phyloP scores from a whole-genome alignment of 2,888 invertebrate genomes.

The Clunio marinus region DNA sequence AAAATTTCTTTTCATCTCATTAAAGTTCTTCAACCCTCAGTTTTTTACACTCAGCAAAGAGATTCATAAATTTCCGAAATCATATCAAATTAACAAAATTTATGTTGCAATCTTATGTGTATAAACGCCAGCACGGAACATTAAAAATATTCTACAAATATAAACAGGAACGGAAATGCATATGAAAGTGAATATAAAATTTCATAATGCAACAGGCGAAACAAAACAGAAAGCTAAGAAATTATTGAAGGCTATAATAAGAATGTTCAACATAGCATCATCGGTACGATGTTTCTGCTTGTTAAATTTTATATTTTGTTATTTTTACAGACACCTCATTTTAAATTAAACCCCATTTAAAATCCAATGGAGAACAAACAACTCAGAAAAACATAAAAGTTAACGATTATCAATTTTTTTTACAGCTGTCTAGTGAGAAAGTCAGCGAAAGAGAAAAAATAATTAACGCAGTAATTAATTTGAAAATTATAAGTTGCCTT shows the following conservation, averaged over 20 bases:
- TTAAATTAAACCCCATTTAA: too few relatives aligned
- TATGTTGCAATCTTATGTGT: background rate
- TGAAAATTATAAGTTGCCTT: background rate
- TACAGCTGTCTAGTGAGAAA: background rate
- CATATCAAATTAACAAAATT: slow-evolving; percentile 1
- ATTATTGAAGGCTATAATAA: too few relatives aligned
- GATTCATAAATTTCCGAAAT: background rate
- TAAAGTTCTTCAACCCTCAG: background rate
- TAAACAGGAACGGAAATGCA: slow-evolving; percentile 10
- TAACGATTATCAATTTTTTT: background rate
- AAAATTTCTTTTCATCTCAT: background rate
- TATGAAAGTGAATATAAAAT: slow-evolving; percentile 13
- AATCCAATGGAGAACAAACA: background rate
- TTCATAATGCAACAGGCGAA: background rate
- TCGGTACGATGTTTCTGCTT: too few relatives aligned
- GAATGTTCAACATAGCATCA: too few relatives aligned
- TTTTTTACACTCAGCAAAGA: background rate
- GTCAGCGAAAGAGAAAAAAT: background rate
- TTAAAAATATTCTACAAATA: background rate
- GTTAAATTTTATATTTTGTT: too few relatives aligned
- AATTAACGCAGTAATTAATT: slow-evolving; percentile 14
- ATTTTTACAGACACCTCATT: too few relatives aligned
- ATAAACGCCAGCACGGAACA: slow-evolving; percentile 1
- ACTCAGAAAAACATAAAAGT: background rate
- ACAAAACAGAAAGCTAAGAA: too few relatives aligned